A percentile compares a stretch with the other conserved stretches of the same genome.
Evolutionary conservation across 2,113 vertebrate species (phyloP).

Genomic region (Ciconia boyciana): DNA sequence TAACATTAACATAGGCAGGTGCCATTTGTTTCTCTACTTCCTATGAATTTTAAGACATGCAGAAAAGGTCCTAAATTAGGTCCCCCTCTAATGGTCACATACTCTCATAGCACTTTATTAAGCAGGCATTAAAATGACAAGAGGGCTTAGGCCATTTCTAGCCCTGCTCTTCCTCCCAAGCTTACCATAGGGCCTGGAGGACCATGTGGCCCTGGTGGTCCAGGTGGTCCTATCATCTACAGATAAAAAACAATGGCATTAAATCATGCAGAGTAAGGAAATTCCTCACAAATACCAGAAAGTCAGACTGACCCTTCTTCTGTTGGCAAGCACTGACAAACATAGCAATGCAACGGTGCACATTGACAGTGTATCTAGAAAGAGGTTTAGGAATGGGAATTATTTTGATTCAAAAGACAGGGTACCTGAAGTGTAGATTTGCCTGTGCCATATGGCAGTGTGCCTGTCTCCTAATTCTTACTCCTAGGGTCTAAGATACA

Average conservation of each 20-base stretch:
- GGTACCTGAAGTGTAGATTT: not conserved
- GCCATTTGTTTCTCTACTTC: not conserved
- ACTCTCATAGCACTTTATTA: not conserved
- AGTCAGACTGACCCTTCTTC: not conserved
- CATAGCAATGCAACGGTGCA: not conserved
- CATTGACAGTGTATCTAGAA: not conserved
- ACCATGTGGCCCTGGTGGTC: constrained; percentile 89
- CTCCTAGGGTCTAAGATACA: not conserved
- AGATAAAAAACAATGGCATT: constrained; percentile 34
- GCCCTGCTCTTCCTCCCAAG: not conserved
- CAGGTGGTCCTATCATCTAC: constrained; percentile 90
- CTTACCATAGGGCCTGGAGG: constrained; percentile 97
- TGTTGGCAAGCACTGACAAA: not conserved
- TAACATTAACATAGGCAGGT: not conserved
- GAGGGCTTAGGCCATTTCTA: not conserved
- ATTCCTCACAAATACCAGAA: constrained; percentile 10
- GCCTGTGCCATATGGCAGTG: not conserved
- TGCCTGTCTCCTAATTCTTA: not conserved
- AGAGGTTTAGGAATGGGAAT: not conserved
- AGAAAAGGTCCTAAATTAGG: not conserved
- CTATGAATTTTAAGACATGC: not conserved
- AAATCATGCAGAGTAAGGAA: not conserved
- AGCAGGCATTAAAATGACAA: not conserved
- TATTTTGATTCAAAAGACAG: not conserved
- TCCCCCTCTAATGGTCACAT: not conserved